phyloP scores from a whole-genome alignment of 1,140 invertebrate species.

The Arion vulgaris region DNA sequence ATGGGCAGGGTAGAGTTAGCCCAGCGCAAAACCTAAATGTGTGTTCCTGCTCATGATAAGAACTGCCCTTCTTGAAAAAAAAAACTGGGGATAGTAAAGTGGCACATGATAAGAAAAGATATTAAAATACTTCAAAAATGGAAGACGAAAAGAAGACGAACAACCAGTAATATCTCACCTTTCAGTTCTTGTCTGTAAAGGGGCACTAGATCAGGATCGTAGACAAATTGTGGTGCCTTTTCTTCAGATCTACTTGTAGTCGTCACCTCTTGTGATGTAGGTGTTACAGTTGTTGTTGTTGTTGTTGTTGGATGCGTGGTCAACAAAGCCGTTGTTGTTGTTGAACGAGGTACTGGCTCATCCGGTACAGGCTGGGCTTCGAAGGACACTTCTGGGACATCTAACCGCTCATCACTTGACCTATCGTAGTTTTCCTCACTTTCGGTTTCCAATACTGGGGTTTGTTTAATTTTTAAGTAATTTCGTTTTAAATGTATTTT shows the following conservation, averaged over 20 bases:
- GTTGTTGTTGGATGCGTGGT: not conserved
- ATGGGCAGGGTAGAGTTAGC: too few species aligned
- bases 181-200: conserved; percentile 10
- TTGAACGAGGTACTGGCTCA: not conserved
- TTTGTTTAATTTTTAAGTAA: not conserved
- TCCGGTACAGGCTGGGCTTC: not conserved
- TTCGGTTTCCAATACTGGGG: not conserved
- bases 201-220: not conserved
- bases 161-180: too few species aligned
- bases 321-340: not conserved
- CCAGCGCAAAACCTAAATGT: too few species aligned
- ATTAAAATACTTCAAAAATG: too few species aligned
- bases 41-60: too few species aligned
- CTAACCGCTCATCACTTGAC: not conserved
- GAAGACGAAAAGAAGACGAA: too few species aligned
- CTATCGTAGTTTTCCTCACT: not conserved
- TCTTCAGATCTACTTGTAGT: not conserved
- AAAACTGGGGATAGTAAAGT: too few species aligned
- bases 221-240: not conserved
- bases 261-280: not conserved
- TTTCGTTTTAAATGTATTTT: not conserved
- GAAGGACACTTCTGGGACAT: not conserved
- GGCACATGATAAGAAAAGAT: too few species aligned
- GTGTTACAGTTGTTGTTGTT: not conserved
- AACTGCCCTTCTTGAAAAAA: too few species aligned